A percentile compares a stretch with the other conserved stretches of the same genome.
Evolutionary conservation across 2,888 invertebrate species (phyloP).

Genomic region (Agrochola lota): DNA sequence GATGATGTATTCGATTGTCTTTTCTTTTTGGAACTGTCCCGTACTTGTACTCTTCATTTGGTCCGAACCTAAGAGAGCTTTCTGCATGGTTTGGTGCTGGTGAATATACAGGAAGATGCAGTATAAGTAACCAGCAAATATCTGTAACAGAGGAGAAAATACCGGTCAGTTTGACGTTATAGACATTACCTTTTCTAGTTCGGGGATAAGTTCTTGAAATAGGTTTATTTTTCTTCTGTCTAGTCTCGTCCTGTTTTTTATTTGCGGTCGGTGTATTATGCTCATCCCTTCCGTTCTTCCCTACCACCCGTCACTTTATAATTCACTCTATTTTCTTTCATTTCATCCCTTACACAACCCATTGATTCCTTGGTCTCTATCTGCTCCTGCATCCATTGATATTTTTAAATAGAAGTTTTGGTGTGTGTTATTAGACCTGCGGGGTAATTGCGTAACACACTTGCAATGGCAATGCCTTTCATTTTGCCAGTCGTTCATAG

Average conservation of each 20-base stretch:
- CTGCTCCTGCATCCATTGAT: not conserved
- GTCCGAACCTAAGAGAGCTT: not conserved
- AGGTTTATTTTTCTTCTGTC: not conserved
- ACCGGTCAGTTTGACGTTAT: not conserved
- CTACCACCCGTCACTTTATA: not conserved
- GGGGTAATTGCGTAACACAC: no score
- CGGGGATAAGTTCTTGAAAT: not conserved
- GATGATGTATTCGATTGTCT: not conserved
- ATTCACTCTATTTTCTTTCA: not conserved
- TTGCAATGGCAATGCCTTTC: no score
- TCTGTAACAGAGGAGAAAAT: slow-evolving; percentile 24
- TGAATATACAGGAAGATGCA: slow-evolving; percentile 4
- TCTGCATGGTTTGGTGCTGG: slow-evolving; percentile 9
- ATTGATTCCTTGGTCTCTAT: not conserved
- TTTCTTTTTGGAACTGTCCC: not conserved
- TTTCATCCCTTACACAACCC: not conserved
- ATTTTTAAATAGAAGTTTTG: not conserved
- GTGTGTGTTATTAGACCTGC: no score
- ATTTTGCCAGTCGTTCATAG: no score
- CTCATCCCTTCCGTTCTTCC: not conserved
- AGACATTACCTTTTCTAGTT: not conserved
- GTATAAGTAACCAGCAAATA: slow-evolving; percentile 14
- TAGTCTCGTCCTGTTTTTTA: not conserved
- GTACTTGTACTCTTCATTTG: slow-evolving; percentile 10
- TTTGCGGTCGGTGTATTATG: not conserved